Conservation (phyloP, 2,113 vertebrate genomes). For the Sinocyclocheilus anophthalmus region DNA sequence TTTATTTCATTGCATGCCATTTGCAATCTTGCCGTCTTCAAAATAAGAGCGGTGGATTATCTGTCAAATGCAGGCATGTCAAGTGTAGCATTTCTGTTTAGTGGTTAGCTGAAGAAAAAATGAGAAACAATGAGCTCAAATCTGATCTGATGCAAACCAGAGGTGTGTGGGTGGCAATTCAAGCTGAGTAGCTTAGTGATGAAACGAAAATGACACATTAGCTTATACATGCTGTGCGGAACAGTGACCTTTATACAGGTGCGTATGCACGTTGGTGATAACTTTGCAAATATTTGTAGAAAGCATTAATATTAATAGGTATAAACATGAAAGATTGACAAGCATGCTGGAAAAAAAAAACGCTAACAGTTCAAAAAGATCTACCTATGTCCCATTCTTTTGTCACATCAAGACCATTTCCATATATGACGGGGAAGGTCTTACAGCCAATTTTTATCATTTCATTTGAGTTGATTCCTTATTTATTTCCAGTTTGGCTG, state of each 20-base stretch:
- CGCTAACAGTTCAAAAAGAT: constrained; percentile 9
- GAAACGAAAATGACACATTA: constrained; percentile 26
- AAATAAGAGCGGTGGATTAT: constrained; percentile 59
- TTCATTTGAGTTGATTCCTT: constrained; percentile 57
- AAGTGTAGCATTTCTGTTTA: constrained; percentile 45
- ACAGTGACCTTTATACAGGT: constrained; percentile 21
- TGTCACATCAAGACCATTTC: neutral
- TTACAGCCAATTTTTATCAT: constrained; percentile 55
- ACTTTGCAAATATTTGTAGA: constrained; percentile 6
- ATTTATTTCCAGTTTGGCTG: constrained; percentile 64
- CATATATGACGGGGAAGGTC: constrained; percentile 45
- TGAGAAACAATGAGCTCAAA: constrained; percentile 28
- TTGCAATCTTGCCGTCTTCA: constrained; percentile 45
- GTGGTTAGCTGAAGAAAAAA: constrained; percentile 15
- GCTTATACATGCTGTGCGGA: neutral
- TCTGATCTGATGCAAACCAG: constrained; percentile 31
- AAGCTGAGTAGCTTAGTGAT: neutral
- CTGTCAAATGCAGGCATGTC: constrained; percentile 56
- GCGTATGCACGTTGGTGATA: neutral
- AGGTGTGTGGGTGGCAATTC: constrained; percentile 41
- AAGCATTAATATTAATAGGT: neutral
- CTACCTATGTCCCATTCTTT: constrained; percentile 40
- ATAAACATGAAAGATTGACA: neutral
- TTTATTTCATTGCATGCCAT: constrained; percentile 51
- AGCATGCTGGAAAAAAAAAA: too few species aligned